Base-by-base conservation (phyloP, 2,113 vertebrate genomes). In the Procavia capensis region DNA sequence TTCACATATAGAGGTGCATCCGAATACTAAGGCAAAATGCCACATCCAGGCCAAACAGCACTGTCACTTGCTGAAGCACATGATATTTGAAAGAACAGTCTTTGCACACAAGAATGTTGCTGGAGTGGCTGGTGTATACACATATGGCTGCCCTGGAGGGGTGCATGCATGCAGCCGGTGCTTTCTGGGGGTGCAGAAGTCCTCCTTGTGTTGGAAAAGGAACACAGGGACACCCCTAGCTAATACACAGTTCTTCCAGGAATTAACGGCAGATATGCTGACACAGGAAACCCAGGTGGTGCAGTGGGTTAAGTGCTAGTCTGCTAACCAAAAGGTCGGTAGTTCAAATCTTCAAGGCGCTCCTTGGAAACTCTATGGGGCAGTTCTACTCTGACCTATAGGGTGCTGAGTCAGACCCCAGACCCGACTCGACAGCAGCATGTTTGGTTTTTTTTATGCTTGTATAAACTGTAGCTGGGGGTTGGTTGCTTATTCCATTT, bases 401-500 rank as follows among this genome's bases (percentile, higher is more conserved):
- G n/a, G n/a, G n/a, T n/a, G n/a, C n/a, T n/a, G n/a, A n/a, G n/a
- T n/a, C n/a, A n/a, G n/a, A n/a, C n/a, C n/a, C n/a, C n/a, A n/a
- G n/a, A n/a, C n/a, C n/a, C n/a, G n/a, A n/a, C n/a, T n/a, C n/a
- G n/a, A n/a, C n/a, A n/a, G n/a, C n/a, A n/a, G n/a, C n/a, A n/a
- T n/a, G n/a, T n/a, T n/a, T n/a, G n/a, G n/a, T n/a, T n/a, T n/a
- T n/a, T n/a, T n/a, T n/a, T n/a, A n/a, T n/a, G 54, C 64, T 93
- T 86, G 14, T 90, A 14, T 59, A 63, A 82, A 88, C 31, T 61
- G 85, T 90, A 85, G 76, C 94, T 95, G 96, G 95, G 75, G 54
- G 47, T 80, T 78, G 54, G 47, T 80, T 78, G 39, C 90, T 97
- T 98, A 72, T 97, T 93, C 96, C 70, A 79, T 93, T 74, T 97